These are phyloP conservation scores for Xestia sexstrigata DNA, from an alignment of 2,888 invertebrate species.

Conservation along the genomic window DNA sequence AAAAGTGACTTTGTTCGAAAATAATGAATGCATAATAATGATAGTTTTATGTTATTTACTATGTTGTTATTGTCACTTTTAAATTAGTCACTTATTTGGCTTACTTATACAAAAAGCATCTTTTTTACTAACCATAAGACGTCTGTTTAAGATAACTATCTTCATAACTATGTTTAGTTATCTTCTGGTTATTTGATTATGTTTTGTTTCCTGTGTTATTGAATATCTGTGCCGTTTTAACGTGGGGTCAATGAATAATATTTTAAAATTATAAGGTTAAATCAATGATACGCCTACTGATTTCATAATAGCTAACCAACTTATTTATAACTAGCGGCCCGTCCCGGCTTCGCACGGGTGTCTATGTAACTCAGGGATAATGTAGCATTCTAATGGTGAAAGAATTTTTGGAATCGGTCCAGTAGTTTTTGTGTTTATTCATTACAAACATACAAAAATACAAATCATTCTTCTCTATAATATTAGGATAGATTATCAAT, in stretches of 20 bases:
- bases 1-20: neutral
- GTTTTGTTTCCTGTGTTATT: neutral
- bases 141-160: neutral
- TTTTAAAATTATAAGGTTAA: neutral
- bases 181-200: neutral
- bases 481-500: too few species aligned
- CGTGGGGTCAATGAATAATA: neutral
- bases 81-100: neutral
- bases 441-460: too few species aligned
- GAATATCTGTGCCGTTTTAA: neutral
- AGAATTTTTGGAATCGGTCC: too few species aligned
- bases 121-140: neutral
- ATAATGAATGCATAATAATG: too few species aligned
- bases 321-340: neutral
- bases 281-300: neutral
- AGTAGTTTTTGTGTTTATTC: too few species aligned
- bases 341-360: too few species aligned
- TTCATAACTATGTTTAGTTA: neutral
- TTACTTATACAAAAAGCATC: too few species aligned
- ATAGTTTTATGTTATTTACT: neutral
- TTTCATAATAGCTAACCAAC: neutral
- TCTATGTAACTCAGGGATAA: too few species aligned
- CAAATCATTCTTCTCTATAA: too few species aligned
- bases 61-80: neutral
- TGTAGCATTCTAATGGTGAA: too few species aligned